Conservation (phyloP, 2,888 invertebrate species). For the Amiota minor region DNA sequence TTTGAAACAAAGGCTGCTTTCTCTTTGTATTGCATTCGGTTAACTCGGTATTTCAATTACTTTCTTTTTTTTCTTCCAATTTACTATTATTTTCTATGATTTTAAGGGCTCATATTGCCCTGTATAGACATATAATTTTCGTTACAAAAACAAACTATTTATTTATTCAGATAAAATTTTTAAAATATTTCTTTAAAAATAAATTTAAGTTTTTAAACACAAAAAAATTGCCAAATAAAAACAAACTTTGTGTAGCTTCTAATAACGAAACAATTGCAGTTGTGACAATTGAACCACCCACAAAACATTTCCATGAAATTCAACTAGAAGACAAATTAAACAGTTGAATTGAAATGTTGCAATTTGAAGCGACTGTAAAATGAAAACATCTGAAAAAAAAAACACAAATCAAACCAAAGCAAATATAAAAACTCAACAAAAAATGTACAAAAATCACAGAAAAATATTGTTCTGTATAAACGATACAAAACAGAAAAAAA, state of each 20-base stretch:
- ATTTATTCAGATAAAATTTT: too few relatives aligned
- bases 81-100: too few relatives aligned
- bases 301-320: neutral
- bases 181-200: too few relatives aligned
- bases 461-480: slow-evolving; percentile 19
- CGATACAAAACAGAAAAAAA: slow-evolving; percentile 23
- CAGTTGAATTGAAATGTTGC: slow-evolving; percentile 10
- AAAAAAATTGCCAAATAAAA: slow-evolving; percentile 33
- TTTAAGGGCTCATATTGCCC: too few relatives aligned
- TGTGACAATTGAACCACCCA: slow-evolving; percentile 44
- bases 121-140: too few relatives aligned
- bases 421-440: neutral
- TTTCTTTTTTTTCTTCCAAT: too few relatives aligned
- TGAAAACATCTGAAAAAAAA: slow-evolving; percentile 26
- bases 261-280: slow-evolving; percentile 44
- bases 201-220: slow-evolving; percentile 41
- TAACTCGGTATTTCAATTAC: too few relatives aligned
- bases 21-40: too few relatives aligned
- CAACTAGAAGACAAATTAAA: slow-evolving; percentile 28
- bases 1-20: neutral
- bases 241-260: slow-evolving; percentile 14
- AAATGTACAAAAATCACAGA: slow-evolving; percentile 5
- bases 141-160: too few relatives aligned
- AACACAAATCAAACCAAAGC: slow-evolving; percentile 9
- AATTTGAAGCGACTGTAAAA: slow-evolving; percentile 28